phyloP scores from a whole-genome alignment of 2,888 invertebrate species.

The Agrilus cyanescens region DNA sequence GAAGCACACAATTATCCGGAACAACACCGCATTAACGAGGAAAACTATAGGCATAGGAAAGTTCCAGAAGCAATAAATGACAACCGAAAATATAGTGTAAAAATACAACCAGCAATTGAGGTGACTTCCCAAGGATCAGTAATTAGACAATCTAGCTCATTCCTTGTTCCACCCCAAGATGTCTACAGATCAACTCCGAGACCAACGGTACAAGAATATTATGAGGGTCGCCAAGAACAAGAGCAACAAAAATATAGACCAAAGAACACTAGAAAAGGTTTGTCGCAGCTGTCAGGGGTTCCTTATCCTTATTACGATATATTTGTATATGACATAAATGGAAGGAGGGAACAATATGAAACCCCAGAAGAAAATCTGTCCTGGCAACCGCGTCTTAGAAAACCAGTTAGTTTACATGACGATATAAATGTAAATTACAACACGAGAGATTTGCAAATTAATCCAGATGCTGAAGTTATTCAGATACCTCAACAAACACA shows the following conservation, averaged over 20 bases:
- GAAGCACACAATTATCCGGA: slow-evolving; percentile 46
- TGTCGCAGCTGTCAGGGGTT: too few relatives aligned
- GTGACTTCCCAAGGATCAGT: slow-evolving; percentile 33
- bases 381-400: too few relatives aligned
- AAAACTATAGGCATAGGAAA: slow-evolving; percentile 4
- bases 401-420: slow-evolving; percentile 22
- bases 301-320: too few relatives aligned
- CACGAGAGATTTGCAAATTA: slow-evolving; percentile 35
- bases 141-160: slow-evolving; percentile 24
- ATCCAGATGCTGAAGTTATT: slow-evolving; percentile 36
- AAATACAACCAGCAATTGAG: slow-evolving; percentile 33
- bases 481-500: slow-evolving; percentile 16
- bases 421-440: slow-evolving; percentile 40
- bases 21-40: slow-evolving; percentile 26
- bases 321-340: too few relatives aligned
- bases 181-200: slow-evolving; percentile 27
- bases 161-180: slow-evolving; percentile 14
- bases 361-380: too few relatives aligned
- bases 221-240: slow-evolving; percentile 61
- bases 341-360: too few relatives aligned
- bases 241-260: slow-evolving; percentile 33
- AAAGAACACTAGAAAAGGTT: slow-evolving; percentile 24
- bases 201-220: slow-evolving; percentile 45
- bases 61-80: slow-evolving; percentile 24
- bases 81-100: slow-evolving; percentile 28